Base-by-base conservation (phyloP, 2,797 vertebrate genomes). In the Erpetoichthys calabaricus region DNA sequence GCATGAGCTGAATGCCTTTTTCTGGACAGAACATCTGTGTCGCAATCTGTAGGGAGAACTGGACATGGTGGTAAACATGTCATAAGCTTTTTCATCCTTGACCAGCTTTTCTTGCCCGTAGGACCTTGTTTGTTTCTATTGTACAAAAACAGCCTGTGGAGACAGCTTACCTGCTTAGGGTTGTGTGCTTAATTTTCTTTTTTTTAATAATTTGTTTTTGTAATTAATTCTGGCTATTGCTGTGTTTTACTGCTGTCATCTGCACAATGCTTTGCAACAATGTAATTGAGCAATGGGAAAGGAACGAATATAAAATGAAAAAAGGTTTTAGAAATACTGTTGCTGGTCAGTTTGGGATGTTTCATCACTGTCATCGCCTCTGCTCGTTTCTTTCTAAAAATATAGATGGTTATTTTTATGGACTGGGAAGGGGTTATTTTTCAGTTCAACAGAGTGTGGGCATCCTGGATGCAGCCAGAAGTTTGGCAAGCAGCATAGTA, bases 11-110 rank as follows among this genome's bases (percentile, higher is more conserved):
- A 54, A 43, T 59, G 57, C 41, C 41, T 64, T 73, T 62, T 63
- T 60, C 62, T 61, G 46, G 67, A 73, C 62, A 66, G 69, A 75
- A 78, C 75, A 75, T 73, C 75, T 78, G 50, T 45, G 75, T 69
- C 67, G 61, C 59, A 57, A 61, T 57, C 64, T 61, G 63, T 60
- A 53, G 59, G 62, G 65, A 66, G 10, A 63, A 67, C 71, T 64
- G 63, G 42, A 55, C 42, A 58, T 66, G 57, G 63, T 66, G 58
- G 64, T 66, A 66, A 64, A 69, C 61, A 55, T 61, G 59, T 75
- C 74, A 80, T 67, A 71, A 63, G 66, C n/a, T 74, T 77, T 61
- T 59, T 65, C 53, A 62, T 44, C 47, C 65, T 52, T 59, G 57
- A 46, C 51, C 42, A 41, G 57, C 51, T 59, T 51, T 51, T 52